Conservation (phyloP, 2,888 invertebrate species). For the Tethea ocularis region DNA sequence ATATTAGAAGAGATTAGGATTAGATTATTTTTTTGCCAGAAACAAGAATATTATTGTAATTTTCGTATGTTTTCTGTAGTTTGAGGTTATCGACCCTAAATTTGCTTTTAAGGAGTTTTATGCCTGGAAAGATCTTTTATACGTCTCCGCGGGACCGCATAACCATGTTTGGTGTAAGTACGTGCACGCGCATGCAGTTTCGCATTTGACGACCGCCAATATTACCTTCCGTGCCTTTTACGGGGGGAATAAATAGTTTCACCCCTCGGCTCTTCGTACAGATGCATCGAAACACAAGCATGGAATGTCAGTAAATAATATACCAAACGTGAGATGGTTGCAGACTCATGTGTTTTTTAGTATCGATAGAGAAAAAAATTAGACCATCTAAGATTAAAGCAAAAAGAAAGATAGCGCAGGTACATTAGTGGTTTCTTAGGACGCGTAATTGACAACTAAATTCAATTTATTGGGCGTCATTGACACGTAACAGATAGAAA, state of each 20-base stretch:
- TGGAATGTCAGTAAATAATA: neutral
- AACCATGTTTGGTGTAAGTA: slow-evolving; percentile 15
- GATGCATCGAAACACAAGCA: neutral
- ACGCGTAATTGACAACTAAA: no score
- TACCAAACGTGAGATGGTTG: neutral
- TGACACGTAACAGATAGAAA: no score
- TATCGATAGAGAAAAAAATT: no score
- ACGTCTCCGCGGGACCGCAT: slow-evolving; percentile 7
- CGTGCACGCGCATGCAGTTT: slow-evolving; percentile 14
- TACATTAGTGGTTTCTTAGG: no score
- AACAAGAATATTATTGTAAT: neutral
- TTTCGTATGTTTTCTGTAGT: no score
- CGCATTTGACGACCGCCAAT: slow-evolving; percentile 12
- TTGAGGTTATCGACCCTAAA: slow-evolving; percentile 5
- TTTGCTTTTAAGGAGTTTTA: slow-evolving; percentile 4
- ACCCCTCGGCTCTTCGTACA: neutral
- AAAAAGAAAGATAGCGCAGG: no score
- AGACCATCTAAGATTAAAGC: no score
- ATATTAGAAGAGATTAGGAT: no score
- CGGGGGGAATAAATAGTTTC: slow-evolving; percentile 5
- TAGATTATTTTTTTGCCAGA: no score
- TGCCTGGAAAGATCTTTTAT: slow-evolving; percentile 13
- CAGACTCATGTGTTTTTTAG: neutral
- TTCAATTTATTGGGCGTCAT: no score
- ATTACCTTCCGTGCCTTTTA: slow-evolving; percentile 13